Conservation (phyloP, 2,797 vertebrate species). For the Danio albolineatus region DNA sequence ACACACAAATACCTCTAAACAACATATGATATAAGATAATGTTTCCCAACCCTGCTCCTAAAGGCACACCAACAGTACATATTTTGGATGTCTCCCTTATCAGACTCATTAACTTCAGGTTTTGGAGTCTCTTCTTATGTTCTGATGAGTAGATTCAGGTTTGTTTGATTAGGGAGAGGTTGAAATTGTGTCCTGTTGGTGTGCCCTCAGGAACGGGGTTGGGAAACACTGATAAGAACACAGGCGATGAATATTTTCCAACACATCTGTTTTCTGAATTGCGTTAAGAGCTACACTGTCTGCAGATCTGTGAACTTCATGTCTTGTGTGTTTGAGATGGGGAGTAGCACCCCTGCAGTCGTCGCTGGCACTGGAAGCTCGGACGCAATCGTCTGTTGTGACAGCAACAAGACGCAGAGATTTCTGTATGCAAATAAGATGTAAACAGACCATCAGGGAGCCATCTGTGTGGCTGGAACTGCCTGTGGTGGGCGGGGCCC, state of each 20-base stretch:
- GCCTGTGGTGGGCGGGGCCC: constrained; percentile 19
- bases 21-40: constrained; percentile 36
- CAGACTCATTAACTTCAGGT: too few relatives aligned
- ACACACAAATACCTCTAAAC: constrained; percentile 45
- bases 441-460: constrained; percentile 60
- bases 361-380: constrained; percentile 40
- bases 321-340: not conserved
- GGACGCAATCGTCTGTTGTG: constrained; percentile 52
- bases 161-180: too few relatives aligned
- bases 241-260: not conserved
- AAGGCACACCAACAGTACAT: too few relatives aligned
- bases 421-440: constrained; percentile 62
- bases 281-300: constrained; percentile 14
- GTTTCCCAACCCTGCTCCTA: too few relatives aligned
- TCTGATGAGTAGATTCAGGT: too few relatives aligned
- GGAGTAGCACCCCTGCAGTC: constrained; percentile 33
- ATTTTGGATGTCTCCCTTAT: too few relatives aligned
- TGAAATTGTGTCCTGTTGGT: too few relatives aligned
- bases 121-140: too few relatives aligned
- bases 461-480: constrained; percentile 45
- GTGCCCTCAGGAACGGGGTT: too few relatives aligned
- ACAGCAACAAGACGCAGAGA: constrained; percentile 52
- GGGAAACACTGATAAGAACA: constrained; percentile 1
- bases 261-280: not conserved
- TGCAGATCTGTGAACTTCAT: not conserved